Evolutionary conservation across 23 tunicate species (phyloP), one percentile per base, ranked within the genome.

Genomic region (Aplidium turbinatum): DNA sequence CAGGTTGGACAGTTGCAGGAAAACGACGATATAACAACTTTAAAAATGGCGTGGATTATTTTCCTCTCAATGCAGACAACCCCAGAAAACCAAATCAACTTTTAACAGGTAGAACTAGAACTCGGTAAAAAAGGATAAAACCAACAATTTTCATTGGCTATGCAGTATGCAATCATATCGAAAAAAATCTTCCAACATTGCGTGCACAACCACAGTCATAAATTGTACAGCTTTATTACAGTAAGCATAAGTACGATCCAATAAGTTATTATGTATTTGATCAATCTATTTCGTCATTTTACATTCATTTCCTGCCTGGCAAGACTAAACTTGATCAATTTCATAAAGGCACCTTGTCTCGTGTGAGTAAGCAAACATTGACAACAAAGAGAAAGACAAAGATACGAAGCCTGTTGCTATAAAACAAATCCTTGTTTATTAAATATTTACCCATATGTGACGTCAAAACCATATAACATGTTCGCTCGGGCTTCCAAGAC

Each of bases 381-480:
- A 29, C 61, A 54, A 54, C 22, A 54, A 54, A 20, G 22, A n/a
- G 22, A 5, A n/a, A 54, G n/a, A 54, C n/a, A 54, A 60, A 29
- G 35, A 60, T 19, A 4, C 30, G 3, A 29, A 9, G 67, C 22
- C 5, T 31, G 38, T 27, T 6, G 38, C 38, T 11, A 31, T 16
- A 18, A 5, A 7, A 65, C 3, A 65, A 35, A 9, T 18, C 68
- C 50, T 11, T 11, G 50, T 16, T 11, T 42, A 38, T 27, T 65
- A 28, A 65, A 65, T 65, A 38, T 65, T 65, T 65, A 65, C 72
- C 50, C 50, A 3, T 38, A 50, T 3, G 38, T 65, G 48, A 65
- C 72, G 72, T 70, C 76, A 70, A 13, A 25, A 35, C 83, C 83
- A 53, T 65, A 66, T 20, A 78, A 27, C 58, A 36, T 51, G 2